Evolutionary conservation across 2,888 invertebrate genomes (phyloP).

Genomic region (Reticulitermes lucifugus): DNA sequence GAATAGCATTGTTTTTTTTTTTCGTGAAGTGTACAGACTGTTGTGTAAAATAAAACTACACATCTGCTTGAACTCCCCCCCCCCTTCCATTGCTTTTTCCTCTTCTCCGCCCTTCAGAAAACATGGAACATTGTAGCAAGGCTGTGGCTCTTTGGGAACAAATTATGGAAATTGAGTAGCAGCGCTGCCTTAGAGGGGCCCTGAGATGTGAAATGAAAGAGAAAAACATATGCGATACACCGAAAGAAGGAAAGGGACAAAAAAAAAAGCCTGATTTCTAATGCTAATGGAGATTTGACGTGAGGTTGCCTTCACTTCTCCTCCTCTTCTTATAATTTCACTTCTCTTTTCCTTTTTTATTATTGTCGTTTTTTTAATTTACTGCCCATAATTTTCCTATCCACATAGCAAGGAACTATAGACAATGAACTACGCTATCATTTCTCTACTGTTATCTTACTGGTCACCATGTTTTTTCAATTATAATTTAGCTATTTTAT

Average conservation of each 20-base stretch:
- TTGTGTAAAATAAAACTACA: slow-evolving; percentile 14
- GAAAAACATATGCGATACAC: slow-evolving; percentile 24
- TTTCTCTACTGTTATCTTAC: not conserved
- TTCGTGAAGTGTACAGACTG: not conserved
- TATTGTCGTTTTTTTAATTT: not conserved
- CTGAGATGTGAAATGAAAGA: not conserved
- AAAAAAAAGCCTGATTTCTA: slow-evolving; percentile 44
- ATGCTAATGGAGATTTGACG: slow-evolving; percentile 50
- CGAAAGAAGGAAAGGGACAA: slow-evolving; percentile 33
- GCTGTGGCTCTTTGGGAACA: slow-evolving; percentile 37
- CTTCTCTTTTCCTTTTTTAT: slow-evolving; percentile 36
- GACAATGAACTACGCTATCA: not conserved
- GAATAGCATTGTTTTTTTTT: not conserved
- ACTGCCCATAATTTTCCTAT: slow-evolving; percentile 36
- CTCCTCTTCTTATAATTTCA: slow-evolving; percentile 38
- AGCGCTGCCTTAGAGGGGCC: slow-evolving; percentile 24
- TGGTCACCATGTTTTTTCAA: slow-evolving; percentile 32
- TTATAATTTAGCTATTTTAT: slow-evolving; percentile 21
- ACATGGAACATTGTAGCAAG: slow-evolving; percentile 31
- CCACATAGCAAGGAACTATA: not conserved
- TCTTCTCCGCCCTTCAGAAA: slow-evolving; percentile 35
- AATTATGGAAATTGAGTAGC: slow-evolving; percentile 42
- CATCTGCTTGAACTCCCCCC: slow-evolving; percentile 25
- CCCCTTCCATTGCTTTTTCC: not conserved
- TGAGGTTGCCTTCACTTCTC: slow-evolving; percentile 45